phyloP scores from a whole-genome alignment of 2,113 vertebrate genomes.

The Nyctereutes procyonoides region DNA sequence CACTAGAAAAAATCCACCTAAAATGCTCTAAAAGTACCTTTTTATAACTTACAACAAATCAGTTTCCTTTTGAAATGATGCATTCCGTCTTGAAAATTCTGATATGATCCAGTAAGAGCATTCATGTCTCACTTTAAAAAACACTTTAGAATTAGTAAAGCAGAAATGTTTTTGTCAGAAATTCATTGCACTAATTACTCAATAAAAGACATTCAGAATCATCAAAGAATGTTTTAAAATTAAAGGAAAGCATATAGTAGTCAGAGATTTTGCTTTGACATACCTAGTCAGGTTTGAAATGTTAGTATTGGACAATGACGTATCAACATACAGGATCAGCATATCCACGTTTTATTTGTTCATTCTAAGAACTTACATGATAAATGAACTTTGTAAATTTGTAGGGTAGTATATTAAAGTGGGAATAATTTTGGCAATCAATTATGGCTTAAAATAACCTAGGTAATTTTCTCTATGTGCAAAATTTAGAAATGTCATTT shows the following conservation, averaged over 20 bases:
- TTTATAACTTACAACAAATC: not conserved
- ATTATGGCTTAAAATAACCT: not conserved
- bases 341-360: not conserved
- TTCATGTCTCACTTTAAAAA: not conserved
- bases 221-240: not conserved
- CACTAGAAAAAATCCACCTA: not conserved
- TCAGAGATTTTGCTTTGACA: not conserved
- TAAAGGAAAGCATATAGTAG: not conserved
- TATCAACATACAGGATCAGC: not conserved
- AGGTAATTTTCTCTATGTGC: constrained; percentile 10
- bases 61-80: not conserved
- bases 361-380: not conserved
- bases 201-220: not conserved
- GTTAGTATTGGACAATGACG: not conserved
- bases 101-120: not conserved
- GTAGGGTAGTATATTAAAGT: constrained; percentile 2
- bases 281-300: not conserved
- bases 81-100: not conserved
- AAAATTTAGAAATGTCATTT: constrained; percentile 46
- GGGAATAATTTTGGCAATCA: not conserved
- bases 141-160: not conserved
- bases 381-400: not conserved
- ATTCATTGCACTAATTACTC: not conserved
- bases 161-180: not conserved
- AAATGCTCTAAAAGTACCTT: not conserved